Percentiles rank a stretch among this genome's conserved stretches.
These are phyloP conservation scores for Pasiphila rectangulata DNA, from an alignment of 2,888 invertebrate genomes.

Conservation along the genomic window DNA sequence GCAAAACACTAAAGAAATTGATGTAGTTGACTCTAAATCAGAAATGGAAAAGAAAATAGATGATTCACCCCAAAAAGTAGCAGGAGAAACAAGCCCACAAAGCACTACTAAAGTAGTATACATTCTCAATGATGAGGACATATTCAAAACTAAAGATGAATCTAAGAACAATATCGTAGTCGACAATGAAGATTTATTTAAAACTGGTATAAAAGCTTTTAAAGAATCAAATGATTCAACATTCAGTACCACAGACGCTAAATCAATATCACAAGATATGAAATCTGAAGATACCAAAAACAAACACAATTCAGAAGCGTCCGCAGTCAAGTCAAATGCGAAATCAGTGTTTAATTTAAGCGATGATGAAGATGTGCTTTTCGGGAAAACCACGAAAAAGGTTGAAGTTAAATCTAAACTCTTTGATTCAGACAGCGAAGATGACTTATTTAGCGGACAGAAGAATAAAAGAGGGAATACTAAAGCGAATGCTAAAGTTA, in stretches of 20 bases:
- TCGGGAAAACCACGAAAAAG: constrained; percentile 41
- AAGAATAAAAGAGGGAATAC: constrained; percentile 27
- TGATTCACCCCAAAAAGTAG: background rate
- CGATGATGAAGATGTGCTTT: constrained; percentile 59
- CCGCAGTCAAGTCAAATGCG: constrained; percentile 7
- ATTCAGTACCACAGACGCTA: background rate
- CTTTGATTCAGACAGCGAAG: constrained; percentile 64
- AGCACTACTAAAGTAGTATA: constrained; percentile 61
- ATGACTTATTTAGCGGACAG: constrained; percentile 53
- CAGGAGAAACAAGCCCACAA: constrained; percentile 7
- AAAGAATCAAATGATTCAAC: background rate
- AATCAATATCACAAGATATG: background rate
- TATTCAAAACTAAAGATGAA: constrained; percentile 42
- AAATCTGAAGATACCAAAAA: background rate
- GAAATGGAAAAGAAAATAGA: constrained; percentile 1
- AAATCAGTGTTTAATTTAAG: constrained; percentile 53
- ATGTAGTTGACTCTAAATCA: constrained; percentile 10
- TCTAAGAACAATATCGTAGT: constrained; percentile 23
- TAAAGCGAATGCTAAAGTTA: constrained; percentile 37
- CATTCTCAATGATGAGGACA: constrained; percentile 68
- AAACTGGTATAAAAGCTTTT: constrained; percentile 10
- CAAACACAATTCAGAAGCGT: constrained; percentile 1
- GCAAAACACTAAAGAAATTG: background rate
- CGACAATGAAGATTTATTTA: constrained; percentile 22
- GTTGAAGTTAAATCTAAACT: constrained; percentile 37